Base-by-base conservation (phyloP, 2,888 invertebrate species). In the Hofmannophila pseudospretella region DNA sequence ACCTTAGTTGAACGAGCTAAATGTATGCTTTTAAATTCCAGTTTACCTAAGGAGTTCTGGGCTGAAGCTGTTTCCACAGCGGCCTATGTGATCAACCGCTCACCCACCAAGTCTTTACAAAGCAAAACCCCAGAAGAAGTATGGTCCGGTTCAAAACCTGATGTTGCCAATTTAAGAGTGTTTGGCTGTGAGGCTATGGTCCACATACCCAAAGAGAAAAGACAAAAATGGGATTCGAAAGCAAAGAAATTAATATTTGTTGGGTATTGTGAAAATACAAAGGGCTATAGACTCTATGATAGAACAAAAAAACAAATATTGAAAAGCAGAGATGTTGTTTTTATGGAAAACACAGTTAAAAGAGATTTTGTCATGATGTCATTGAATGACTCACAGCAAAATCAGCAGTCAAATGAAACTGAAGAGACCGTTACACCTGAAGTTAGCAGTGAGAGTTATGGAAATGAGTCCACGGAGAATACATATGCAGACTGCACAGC, bases 251-350 rank as follows among this genome's bases (percentile, higher is more conserved):
- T 7, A 4, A 44, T 44, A 11, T 32, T 45, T 20, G 36, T 45
- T 14, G 42, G 41, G 2, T 47, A 39, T 32, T 13, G 38, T 5
- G 39, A 45, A 1, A 38, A 47, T 34, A 34, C 44, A 1, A 46
- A 47, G 41, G 42, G 45, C 14, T 44, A 45, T 12, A 34, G 45
- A 32, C 26, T 47, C 2, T 48, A 46, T 34, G 40, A 49, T 28
- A 45, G 44, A 7, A 7, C 11, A 27, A 48, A 38, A 2, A 47
- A 33, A 4, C 34, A 33, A 5, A 26, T 48, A 3, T 40, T 39
- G 26, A 49, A 33, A 2, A 49, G 48, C 39, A 38, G 45, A 37
- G 47, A 47, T 41, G 46, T 51, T 1, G 35, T 38, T 7, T 37
- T 48, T 9, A 38, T 50, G 37, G 45, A 48, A 16, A 27, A 9